phyloP scores from a whole-genome alignment of 2,888 invertebrate species.

The Agrypnus murinus region DNA sequence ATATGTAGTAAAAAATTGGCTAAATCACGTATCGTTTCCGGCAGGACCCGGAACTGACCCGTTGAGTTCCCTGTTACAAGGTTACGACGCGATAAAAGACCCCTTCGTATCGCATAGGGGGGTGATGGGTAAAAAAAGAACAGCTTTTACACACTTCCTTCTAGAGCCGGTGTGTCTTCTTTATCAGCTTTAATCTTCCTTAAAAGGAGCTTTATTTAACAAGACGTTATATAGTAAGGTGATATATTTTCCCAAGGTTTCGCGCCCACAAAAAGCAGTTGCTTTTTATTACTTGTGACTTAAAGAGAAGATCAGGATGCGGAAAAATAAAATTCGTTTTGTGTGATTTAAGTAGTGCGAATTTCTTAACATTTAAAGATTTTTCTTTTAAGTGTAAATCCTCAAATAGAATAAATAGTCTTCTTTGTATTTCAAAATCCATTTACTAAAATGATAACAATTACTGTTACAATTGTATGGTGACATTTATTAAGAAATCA shows the following conservation, averaged over 20 bases:
- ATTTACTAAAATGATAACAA: too few species aligned
- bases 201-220: conserved; percentile 55
- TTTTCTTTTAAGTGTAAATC: too few species aligned
- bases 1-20: conserved; percentile 63
- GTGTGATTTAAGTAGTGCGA: too few species aligned
- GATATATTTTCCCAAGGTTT: conserved; percentile 48
- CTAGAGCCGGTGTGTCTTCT: conserved; percentile 57
- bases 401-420: too few species aligned
- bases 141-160: conserved; percentile 58
- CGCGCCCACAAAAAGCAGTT: conserved; percentile 47
- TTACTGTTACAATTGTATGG: too few species aligned
- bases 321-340: conserved; percentile 5
- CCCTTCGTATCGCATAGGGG: conserved; percentile 55
- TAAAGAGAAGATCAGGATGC: conserved; percentile 10
- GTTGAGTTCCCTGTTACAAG: conserved; percentile 65
- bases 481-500: too few species aligned
- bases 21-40: conserved; percentile 68
- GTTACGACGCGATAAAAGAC: conserved; percentile 68
- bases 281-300: conserved; percentile 47
- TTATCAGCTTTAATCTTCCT: conserved; percentile 58
- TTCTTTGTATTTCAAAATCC: too few species aligned
- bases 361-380: too few species aligned
- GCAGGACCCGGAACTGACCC: conserved; percentile 67
- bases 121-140: conserved; percentile 58
- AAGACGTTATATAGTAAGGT: conserved; percentile 51